A percentile compares a stretch with the other conserved stretches of the same genome.
Conservation (phyloP, 2,888 invertebrate genomes). For the Drosophila diplacantha region DNA sequence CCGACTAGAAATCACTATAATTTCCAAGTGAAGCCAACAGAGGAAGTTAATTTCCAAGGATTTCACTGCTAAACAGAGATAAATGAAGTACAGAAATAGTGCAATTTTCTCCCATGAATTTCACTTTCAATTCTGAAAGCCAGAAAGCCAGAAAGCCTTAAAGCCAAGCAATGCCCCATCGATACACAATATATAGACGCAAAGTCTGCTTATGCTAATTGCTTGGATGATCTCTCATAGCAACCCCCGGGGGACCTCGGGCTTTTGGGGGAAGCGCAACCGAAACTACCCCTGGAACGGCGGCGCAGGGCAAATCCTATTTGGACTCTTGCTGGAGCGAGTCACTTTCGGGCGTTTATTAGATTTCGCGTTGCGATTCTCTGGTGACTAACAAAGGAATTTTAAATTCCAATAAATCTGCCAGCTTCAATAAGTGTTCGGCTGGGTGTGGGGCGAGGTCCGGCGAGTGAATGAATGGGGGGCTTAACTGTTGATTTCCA, state of each 20-base stretch:
- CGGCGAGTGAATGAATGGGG: conserved; percentile 34
- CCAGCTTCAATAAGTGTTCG: conserved; percentile 64
- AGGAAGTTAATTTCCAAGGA: background rate
- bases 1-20: background rate
- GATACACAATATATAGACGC: conserved; percentile 5
- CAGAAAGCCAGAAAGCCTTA: background rate
- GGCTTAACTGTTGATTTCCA: conserved; percentile 39
- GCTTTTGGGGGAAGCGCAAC: conserved; percentile 3
- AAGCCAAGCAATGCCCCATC: conserved; percentile 9
- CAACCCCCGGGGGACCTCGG: conserved; percentile 25
- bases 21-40: too few relatives aligned
- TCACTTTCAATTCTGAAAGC: background rate
- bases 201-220: conserved; percentile 56
- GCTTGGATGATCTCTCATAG: conserved; percentile 50
- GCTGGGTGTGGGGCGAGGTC: conserved; percentile 2
- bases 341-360: conserved; percentile 56
- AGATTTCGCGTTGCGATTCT: conserved; percentile 52
- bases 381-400: conserved; percentile 57
- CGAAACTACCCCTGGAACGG: conserved; percentile 17
- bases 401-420: conserved; percentile 70
- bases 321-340: conserved; percentile 27
- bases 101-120: background rate
- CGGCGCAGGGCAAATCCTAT: conserved; percentile 35
- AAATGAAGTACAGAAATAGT: background rate
- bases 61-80: background rate